Base-by-base conservation (phyloP, 2,797 vertebrate genomes). In the Lerista edwardsae region DNA sequence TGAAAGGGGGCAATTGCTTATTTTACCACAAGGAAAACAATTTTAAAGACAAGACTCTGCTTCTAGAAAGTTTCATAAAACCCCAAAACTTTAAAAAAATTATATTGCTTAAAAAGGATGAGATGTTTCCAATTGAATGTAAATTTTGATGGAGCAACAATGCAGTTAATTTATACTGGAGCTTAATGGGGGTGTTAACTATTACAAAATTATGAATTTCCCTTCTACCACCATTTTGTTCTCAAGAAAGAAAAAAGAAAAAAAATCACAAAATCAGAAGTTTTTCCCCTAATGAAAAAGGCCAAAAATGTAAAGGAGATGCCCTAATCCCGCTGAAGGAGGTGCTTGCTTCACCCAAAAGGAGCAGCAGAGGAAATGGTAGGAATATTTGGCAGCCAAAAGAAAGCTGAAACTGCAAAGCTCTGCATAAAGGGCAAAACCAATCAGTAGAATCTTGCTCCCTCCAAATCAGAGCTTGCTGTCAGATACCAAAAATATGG, bases 331-430 rank as follows among this genome's bases (percentile, higher is more conserved):
- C 47, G 11, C 47, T 47, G 47, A 2, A 47, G 47, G 47, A 47
- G 47, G 47, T 47, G 10, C 6, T 47, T 6, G 6, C 47, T 47
- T 47, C 47, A 47, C 47, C 47, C 47, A 47, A 47, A 98, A 96
- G 21, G 79, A 97, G 10, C 94, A 89, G 5, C 96, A 95, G 47
- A 95, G 93, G 84, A 94, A 91, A 89, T 91, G 97, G 57, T 96
- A 95, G 84, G 96, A 97, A 47, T 96, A 97, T 73, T 88, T 95
- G 23, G 93, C 91, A 47, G 93, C 90, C 36, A 97, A 97, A 91
- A 96, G 96, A 72, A 97, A 96, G 81, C 90, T 94, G 84, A 97
- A 96, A 80, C 86, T 90, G 14, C 90, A 86, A 47, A 47, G 41
- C 47, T 10, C 94, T 44, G 9, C 9, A 44, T 9, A 68, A 96